A percentile compares a stretch with the other conserved stretches of the same genome.
Conservation (phyloP, 2,888 invertebrate species). For the Aleiodes leptofemur region DNA sequence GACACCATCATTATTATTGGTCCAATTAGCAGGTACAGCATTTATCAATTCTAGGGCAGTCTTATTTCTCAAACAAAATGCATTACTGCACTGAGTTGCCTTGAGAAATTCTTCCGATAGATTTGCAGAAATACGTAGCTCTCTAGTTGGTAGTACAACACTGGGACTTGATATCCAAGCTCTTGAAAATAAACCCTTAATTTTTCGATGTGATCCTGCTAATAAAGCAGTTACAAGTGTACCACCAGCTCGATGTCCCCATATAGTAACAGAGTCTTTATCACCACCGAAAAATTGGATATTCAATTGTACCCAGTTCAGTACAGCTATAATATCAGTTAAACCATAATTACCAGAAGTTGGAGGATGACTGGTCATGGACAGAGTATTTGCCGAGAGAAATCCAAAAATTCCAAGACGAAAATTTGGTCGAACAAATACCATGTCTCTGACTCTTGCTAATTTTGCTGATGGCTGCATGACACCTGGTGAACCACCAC, state of each 20-base stretch:
- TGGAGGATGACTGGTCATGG: slow-evolving; percentile 82
- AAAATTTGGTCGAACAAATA: slow-evolving; percentile 92
- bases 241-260: slow-evolving; percentile 91
- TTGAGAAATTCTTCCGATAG: slow-evolving; percentile 80
- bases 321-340: slow-evolving; percentile 85
- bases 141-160: slow-evolving; percentile 83
- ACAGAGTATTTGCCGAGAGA: slow-evolving; percentile 83
- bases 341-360: slow-evolving; percentile 92
- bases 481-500: slow-evolving; percentile 85
- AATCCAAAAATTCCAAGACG: slow-evolving; percentile 83
- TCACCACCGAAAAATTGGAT: slow-evolving; percentile 91
- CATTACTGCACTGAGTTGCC: slow-evolving; percentile 78
- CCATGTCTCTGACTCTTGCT: slow-evolving; percentile 86
- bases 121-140: slow-evolving; percentile 79
- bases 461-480: slow-evolving; percentile 86
- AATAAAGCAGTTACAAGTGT: slow-evolving; percentile 88
- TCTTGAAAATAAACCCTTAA: slow-evolving; percentile 79
- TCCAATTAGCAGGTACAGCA: slow-evolving; percentile 85
- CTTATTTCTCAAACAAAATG: slow-evolving; percentile 75
- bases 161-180: slow-evolving; percentile 90
- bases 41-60: slow-evolving; percentile 79
- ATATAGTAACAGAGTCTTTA: slow-evolving; percentile 84
- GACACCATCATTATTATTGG: slow-evolving; percentile 69
- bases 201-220: slow-evolving; percentile 75
- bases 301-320: slow-evolving; percentile 89